Evolutionary conservation across 2,797 vertebrate genomes (phyloP), one percentile per base, ranked within the genome.

Genomic region (Lithobates pipiens): DNA sequence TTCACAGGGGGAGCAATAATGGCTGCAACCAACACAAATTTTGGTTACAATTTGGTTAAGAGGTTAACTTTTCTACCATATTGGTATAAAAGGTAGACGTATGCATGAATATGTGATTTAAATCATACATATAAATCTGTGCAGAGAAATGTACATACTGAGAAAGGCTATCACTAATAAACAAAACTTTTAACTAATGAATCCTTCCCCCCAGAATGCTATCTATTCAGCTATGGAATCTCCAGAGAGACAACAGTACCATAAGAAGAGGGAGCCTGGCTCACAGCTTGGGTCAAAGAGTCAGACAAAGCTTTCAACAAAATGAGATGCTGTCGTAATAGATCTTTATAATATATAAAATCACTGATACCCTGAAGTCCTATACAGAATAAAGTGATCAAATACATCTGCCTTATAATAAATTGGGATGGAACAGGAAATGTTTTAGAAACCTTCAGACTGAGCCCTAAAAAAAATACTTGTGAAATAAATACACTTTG

Each of bases 191-290:
- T 39, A 76, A 32, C 46, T 84, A 74, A 84, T 70, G 74, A 71
- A 84, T 84, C 54, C 65, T 50, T 84, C 69, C 74, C 82, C 76
- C 23, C 74, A 57, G 65, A 76, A 84, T 69, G 65, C 82, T 44
- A 84, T 70, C 82, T 77, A 84, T 84, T 84, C 74, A 77, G 73
- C 50, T 34, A 82, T 36, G 2, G 46, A 82, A 73, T 82, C 80
- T 73, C 80, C 80, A 57, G 68, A 82, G 80, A 82, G 69, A 82
- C 80, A 73, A 42, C 50, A 39, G 65, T 32, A 71, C 23, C 39
- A 75, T 65, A 68, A 42, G 69, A 46, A 23, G 71, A 36, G 36
- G 34, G 32, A 63, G 50, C 78, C 27, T 32, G 68, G 32, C 46
- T 81, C 23, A 5, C 44, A 34, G 69, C 80, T 61, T 18, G 50